Evolutionary conservation across 2,113 vertebrate species (phyloP).

Genomic region (Festucalex cinctus): DNA sequence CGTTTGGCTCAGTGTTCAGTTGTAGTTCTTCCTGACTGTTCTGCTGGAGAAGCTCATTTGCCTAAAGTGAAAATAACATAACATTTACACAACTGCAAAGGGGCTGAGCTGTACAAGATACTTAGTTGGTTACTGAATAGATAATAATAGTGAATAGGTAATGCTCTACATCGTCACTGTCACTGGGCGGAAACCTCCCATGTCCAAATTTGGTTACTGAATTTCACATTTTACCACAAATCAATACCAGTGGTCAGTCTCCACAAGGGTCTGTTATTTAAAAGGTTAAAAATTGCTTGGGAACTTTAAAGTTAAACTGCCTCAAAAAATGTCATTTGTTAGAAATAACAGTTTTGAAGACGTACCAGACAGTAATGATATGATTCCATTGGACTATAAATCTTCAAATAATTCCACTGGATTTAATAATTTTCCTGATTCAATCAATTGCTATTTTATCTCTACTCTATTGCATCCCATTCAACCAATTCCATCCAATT

Average conservation of each 20-base stretch:
- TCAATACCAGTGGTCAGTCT: too few relatives aligned
- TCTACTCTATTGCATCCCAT: background rate
- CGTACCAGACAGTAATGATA: too few relatives aligned
- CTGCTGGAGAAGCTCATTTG: conserved; percentile 85
- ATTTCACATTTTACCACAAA: too few relatives aligned
- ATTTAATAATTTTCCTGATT: background rate
- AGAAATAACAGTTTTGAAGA: background rate
- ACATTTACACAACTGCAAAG: background rate
- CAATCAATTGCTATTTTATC: too few relatives aligned
- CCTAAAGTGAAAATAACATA: conserved; percentile 64
- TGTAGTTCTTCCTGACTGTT: conserved; percentile 80
- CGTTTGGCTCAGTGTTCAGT: conserved; percentile 74
- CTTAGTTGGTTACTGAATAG: background rate
- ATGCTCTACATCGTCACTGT: background rate
- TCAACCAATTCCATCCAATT: too few relatives aligned
- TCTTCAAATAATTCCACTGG: too few relatives aligned
- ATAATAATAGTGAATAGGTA: background rate
- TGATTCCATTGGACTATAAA: too few relatives aligned
- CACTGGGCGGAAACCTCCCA: background rate
- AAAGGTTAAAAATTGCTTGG: background rate
- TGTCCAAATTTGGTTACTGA: too few relatives aligned
- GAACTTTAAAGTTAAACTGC: background rate
- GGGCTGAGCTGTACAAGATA: background rate
- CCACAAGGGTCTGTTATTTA: too few relatives aligned
- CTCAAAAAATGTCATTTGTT: background rate